Evolutionary conservation across 30 jellyfish, hydroid and myxozoan species (phyloP).

Genomic region (Cassiopea xamachana): DNA sequence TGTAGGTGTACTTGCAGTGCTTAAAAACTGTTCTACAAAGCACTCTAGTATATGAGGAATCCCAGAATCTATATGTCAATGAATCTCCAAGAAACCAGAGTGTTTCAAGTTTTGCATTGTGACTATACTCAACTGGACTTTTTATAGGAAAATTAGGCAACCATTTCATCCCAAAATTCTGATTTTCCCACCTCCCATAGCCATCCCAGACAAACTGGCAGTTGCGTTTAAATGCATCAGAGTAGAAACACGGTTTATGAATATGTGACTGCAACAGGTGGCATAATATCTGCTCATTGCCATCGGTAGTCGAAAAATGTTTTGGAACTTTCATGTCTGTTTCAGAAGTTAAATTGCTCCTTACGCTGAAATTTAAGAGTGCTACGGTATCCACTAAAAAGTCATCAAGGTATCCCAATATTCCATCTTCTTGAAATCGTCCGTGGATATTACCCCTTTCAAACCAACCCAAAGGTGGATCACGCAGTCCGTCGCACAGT

Average conservation of each 20-base stretch:
- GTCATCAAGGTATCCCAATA: conserved; percentile 61
- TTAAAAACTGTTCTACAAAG: conserved; percentile 65
- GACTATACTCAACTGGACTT: background rate
- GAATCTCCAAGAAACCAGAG: conserved; percentile 82
- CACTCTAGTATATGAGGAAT: conserved; percentile 45
- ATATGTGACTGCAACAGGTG: background rate
- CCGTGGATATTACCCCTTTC: conserved; percentile 47
- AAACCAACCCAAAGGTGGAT: conserved; percentile 73
- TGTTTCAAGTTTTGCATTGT: conserved; percentile 56
- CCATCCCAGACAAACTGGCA: conserved; percentile 47
- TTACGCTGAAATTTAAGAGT: conserved; percentile 27
- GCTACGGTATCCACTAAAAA: conserved; percentile 17
- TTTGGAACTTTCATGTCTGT: too few relatives aligned
- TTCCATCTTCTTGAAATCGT: conserved; percentile 50
- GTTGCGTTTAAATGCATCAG: background rate
- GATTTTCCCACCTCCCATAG: conserved; percentile 38
- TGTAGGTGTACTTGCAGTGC: conserved; percentile 60
- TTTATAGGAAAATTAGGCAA: conserved; percentile 24
- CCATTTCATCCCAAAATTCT: conserved; percentile 10
- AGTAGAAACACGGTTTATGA: background rate
- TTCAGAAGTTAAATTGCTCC: background rate
- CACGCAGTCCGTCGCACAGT: conserved; percentile 64
- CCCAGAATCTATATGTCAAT: conserved; percentile 55
- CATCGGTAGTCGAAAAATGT: too few relatives aligned
- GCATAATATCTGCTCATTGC: background rate